A percentile compares a stretch with the other conserved stretches of the same genome.
These are phyloP conservation scores for Philopotamus ludificatus DNA, from an alignment of 1,140 invertebrate genomes.

Conservation along the genomic window DNA sequence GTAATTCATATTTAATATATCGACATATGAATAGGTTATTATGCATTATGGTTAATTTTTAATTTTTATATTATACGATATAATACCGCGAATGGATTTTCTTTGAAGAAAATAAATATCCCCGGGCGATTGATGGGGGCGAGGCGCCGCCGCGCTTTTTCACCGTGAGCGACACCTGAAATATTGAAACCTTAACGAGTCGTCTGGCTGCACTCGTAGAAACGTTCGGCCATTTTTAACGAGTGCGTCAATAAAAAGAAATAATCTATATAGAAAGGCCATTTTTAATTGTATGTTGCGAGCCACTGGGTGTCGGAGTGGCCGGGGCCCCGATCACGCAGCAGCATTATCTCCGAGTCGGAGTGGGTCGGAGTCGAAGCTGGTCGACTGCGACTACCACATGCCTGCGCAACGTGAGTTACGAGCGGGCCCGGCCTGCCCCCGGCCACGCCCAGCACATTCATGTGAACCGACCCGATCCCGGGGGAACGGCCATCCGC, in stretches of 20 bases:
- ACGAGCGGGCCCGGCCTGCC: conserved; percentile 24
- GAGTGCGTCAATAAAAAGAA: neutral
- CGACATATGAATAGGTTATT: too few relatives aligned
- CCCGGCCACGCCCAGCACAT: conserved; percentile 25
- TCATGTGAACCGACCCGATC: conserved; percentile 22
- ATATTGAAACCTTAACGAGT: neutral
- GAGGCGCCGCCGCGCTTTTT: too few relatives aligned
- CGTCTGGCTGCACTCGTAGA: neutral
- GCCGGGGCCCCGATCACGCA: neutral
- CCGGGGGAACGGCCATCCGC: neutral
- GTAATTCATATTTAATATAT: too few relatives aligned
- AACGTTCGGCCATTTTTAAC: neutral
- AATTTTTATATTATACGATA: too few relatives aligned
- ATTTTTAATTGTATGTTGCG: conserved; percentile 2
- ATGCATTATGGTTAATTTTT: too few relatives aligned
- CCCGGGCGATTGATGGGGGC: too few relatives aligned
- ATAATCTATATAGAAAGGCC: neutral
- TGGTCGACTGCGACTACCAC: conserved; percentile 19
- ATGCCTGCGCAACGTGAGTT: conserved; percentile 23
- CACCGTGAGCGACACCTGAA: too few relatives aligned
- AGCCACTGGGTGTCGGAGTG: neutral
- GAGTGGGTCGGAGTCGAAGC: conserved; percentile 19
- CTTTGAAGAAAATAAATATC: too few relatives aligned
- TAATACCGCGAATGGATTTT: too few relatives aligned
- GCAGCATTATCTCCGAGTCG: conserved; percentile 5